Evolutionary conservation across 2,797 vertebrate species (phyloP), one percentile per base, ranked within the genome.

Genomic region (Columba guinea): DNA sequence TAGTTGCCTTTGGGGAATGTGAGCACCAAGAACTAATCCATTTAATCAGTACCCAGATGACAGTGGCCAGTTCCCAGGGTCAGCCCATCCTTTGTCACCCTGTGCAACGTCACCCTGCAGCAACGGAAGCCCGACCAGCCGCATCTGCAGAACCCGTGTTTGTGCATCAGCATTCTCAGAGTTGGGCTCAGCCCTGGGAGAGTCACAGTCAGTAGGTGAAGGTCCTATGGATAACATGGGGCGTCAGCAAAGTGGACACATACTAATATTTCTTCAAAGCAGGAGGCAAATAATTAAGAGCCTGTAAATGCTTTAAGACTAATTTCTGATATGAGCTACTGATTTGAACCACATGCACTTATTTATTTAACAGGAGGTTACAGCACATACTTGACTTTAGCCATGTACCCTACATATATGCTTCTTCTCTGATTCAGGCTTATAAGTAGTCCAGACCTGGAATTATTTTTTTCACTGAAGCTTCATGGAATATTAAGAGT

Each of bases 191-290:
- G 28, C 46, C n/a, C 58, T 58, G 1, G 0, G 46, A 28, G 56
- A 34, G 6, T 3, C 5, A 0, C 2, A 0, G 22, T 15, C 82
- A 18, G 11, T 0, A 7, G 26, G 30, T 10, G 32, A 44, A 62
- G 46, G 44, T 64, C 77, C 67, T 24, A 5, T 0, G 30, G 70
- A 18, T 18, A 28, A 69, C 0, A 0, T 0, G 1, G 24, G 51
- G 13, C 0, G 0, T n/a, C 63, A 22, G 10, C n/a, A 5, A 1
- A 70, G 60, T 14, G 28, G 56, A 30, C 26, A 12, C 5, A 0
- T 0, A 18, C 2, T 28, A 65, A 8, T 52, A 11, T 11, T 68
- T 53, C 68, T 28, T 27, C 41, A 37, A 86, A 88, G 69, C 37
- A 76, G 35, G 34, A 49, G 10, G 63, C 26, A 90, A 73, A 52